phyloP scores from a whole-genome alignment of 1,140 invertebrate species.

The Mya arenaria region DNA sequence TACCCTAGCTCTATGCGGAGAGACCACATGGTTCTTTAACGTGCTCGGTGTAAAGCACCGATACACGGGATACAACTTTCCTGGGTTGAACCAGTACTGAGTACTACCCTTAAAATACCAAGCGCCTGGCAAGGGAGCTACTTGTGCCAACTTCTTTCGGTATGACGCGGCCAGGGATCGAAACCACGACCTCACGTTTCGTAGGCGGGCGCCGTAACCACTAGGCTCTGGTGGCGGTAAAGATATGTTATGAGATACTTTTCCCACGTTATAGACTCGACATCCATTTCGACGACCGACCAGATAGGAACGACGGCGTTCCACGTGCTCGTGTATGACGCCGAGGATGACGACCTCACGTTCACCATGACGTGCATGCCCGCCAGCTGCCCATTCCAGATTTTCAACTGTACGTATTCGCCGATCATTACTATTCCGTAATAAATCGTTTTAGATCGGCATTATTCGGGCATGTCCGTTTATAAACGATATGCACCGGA shows the following conservation, averaged over 20 bases:
- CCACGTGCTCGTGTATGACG: background rate
- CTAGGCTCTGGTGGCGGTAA: background rate
- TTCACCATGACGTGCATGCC: constrained; percentile 8
- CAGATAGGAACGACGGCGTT: constrained; percentile 1
- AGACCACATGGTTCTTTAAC: too few relatives aligned
- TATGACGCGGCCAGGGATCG: too few relatives aligned
- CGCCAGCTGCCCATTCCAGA: background rate
- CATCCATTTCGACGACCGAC: background rate
- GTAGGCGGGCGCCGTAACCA: background rate
- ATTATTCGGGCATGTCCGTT: too few relatives aligned
- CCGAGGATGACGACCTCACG: background rate
- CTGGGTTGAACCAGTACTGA: background rate
- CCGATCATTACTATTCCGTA: too few relatives aligned
- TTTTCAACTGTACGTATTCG: constrained; percentile 23
- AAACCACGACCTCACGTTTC: background rate
- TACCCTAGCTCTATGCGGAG: too few relatives aligned
- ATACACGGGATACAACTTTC: too few relatives aligned
- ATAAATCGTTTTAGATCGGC: too few relatives aligned
- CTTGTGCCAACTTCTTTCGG: too few relatives aligned
- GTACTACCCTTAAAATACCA: background rate
- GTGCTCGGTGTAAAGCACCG: too few relatives aligned
- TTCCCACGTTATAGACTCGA: constrained; percentile 6
- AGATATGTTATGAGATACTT: too few relatives aligned
- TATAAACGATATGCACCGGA: too few relatives aligned
- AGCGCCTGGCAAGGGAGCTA: background rate